A percentile compares a stretch with the other conserved stretches of the same genome.
Conservation (phyloP, 1,140 invertebrate genomes). For the Steinernema feltiae region DNA sequence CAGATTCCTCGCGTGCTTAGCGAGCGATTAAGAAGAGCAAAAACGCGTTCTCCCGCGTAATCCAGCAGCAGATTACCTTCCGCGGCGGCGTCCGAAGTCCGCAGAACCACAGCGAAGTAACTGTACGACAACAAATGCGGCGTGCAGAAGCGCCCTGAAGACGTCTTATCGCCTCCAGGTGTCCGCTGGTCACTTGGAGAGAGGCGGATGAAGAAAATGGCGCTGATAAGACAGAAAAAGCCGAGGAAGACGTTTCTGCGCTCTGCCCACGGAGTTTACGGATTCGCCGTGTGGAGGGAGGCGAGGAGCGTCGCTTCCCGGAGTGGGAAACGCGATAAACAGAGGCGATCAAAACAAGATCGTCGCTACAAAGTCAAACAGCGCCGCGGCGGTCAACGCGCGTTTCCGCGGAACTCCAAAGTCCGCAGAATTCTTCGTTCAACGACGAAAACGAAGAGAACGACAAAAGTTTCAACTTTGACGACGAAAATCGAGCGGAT, state of each 20-base stretch:
- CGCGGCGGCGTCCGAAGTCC: background rate
- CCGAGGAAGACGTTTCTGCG: too few relatives aligned
- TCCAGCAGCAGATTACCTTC: background rate
- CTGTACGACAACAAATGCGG: background rate
- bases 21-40: background rate
- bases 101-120: background rate
- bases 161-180: background rate
- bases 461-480: too few relatives aligned
- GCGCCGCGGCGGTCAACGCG: too few relatives aligned
- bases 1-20: background rate
- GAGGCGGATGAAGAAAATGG: background rate
- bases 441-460: background rate
- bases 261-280: too few relatives aligned
- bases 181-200: background rate
- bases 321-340: too few relatives aligned
- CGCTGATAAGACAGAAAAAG: background rate
- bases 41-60: background rate
- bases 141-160: background rate
- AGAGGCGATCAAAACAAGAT: too few relatives aligned
- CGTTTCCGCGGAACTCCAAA: too few relatives aligned
- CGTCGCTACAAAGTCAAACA: too few relatives aligned
- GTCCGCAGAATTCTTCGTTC: background rate
- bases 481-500: background rate
- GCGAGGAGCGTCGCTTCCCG: too few relatives aligned
- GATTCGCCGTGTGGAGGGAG: too few relatives aligned